Evolutionary conservation across 2,113 vertebrate species (phyloP), one percentile per base, ranked within the genome.

Genomic region (Anas platyrhynchos): DNA sequence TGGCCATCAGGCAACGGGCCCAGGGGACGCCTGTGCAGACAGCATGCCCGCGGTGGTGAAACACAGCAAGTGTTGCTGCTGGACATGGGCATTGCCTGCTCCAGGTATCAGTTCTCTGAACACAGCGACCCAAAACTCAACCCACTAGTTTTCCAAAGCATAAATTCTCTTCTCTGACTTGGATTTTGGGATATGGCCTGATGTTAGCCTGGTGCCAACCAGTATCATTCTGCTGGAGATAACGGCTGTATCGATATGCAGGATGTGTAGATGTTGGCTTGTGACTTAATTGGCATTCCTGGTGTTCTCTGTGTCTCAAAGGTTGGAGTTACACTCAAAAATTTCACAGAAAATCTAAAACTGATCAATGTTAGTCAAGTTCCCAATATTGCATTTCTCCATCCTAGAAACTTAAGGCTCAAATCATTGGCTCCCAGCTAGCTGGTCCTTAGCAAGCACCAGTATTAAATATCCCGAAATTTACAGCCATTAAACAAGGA

Each of bases 241-340:
- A 66, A 15, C 34, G 61, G 56, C 31, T 76, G 0, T 46, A 11
- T 0, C 21, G 31, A 17, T 9, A 16, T 1, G 6, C 27, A 8
- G 6, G 6, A 11, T 0, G 2, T 13, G 11, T 9, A 18, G 36
- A 10, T 32, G 7, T 18, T 67, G 62, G 18, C 29, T 54, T 65
- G 15, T 13, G 38, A 41, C 11, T 46, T 82, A 15, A 29, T 8
- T 16, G 46, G 41, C 54, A 29, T 83, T 77, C 73, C 58, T 58
- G 46, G 12, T 32, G 26, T 50, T 43, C 23, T 36, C 15, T 16
- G 9, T 38, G 23, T 46, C n/a, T 77, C 54, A 16, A 74, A 69
- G 54, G 36, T n/a, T 55, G 27, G 31, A 77, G 54, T n/a, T 71
- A n/a, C 4, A 16, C 26, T 81, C 56, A 50, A 27, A 36, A 69